Conservation (phyloP, 1,140 invertebrate genomes). For the Orussus abietinus region DNA sequence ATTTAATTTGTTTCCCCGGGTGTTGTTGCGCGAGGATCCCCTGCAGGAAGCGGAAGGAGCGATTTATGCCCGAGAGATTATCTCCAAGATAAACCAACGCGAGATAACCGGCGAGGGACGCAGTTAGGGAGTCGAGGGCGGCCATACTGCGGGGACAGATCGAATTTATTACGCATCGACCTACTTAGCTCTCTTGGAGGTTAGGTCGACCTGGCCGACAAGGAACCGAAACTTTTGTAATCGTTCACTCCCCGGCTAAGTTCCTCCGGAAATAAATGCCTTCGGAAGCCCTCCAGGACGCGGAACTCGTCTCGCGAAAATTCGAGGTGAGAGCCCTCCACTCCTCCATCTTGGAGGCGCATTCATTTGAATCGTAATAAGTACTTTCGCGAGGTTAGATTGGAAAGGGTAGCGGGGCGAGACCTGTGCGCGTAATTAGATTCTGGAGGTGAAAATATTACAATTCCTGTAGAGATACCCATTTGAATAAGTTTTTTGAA, state of each 20-base stretch:
- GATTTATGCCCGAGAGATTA: conserved; percentile 46
- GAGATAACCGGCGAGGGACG: conserved; percentile 35
- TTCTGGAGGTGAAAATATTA: too few species aligned
- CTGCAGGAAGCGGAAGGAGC: conserved; percentile 23
- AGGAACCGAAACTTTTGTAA: conserved; percentile 42
- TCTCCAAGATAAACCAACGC: conserved; percentile 36
- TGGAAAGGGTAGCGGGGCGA: too few species aligned
- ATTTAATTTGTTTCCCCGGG: conserved; percentile 41
- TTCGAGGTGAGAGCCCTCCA: too few species aligned
- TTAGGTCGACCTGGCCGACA: conserved; percentile 8
- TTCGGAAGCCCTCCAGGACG: too few species aligned
- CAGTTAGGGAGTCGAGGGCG: too few species aligned
- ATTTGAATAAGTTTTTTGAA: too few species aligned
- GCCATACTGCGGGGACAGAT: conserved; percentile 24
- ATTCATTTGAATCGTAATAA: too few species aligned
- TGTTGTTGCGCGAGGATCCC: conserved; percentile 18
- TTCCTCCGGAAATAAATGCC: conserved; percentile 28
- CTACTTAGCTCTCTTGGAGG: conserved; percentile 27
- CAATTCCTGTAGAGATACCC: too few species aligned
- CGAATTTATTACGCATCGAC: conserved; percentile 46
- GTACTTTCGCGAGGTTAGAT: too few species aligned
- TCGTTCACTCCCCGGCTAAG: conserved; percentile 26
- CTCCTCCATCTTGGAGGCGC: too few species aligned
- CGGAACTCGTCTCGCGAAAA: too few species aligned
- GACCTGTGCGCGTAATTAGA: too few species aligned